These are phyloP conservation scores for Babyrousa celebensis DNA, from an alignment of 2,797 vertebrate species.

Conservation along the genomic window DNA sequence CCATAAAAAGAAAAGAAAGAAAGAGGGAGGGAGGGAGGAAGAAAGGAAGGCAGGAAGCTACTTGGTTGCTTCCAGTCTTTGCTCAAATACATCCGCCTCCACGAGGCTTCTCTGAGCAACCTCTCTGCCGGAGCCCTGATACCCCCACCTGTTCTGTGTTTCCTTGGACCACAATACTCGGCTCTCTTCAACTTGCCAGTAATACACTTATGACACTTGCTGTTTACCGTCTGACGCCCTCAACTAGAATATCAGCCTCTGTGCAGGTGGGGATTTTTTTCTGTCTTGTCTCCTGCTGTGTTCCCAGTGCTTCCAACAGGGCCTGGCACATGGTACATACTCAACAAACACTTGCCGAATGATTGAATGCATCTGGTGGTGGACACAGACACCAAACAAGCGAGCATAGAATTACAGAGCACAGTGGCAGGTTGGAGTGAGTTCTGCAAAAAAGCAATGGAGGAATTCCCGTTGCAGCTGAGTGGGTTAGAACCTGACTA, in stretches of 20 bases:
- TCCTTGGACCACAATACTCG: not conserved
- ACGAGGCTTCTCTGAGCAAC: not conserved
- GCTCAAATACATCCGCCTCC: not conserved
- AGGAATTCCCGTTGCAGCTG: too few relatives aligned
- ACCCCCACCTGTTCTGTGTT: not conserved
- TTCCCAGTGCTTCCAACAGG: not conserved
- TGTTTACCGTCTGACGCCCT: not conserved
- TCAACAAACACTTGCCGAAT: not conserved
- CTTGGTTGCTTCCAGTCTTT: not conserved
- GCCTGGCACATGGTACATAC: not conserved
- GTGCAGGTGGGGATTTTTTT: not conserved
- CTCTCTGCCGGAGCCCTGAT: not conserved
- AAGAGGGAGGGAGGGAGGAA: too few relatives aligned
- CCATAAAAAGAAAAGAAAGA: too few relatives aligned
- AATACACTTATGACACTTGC: not conserved
- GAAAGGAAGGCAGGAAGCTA: too few relatives aligned
- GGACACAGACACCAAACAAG: not conserved
- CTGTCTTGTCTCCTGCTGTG: not conserved
- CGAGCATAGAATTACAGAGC: not conserved
- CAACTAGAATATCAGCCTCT: not conserved
- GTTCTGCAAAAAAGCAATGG: not conserved
- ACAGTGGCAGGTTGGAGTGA: too few relatives aligned
- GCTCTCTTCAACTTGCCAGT: not conserved
- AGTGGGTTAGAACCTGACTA: too few relatives aligned
- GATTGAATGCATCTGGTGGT: not conserved